Percentiles rank a stretch among this genome's conserved stretches.
Evolutionary conservation across 2,888 invertebrate genomes (phyloP).

Genomic region (Selenia dentaria): DNA sequence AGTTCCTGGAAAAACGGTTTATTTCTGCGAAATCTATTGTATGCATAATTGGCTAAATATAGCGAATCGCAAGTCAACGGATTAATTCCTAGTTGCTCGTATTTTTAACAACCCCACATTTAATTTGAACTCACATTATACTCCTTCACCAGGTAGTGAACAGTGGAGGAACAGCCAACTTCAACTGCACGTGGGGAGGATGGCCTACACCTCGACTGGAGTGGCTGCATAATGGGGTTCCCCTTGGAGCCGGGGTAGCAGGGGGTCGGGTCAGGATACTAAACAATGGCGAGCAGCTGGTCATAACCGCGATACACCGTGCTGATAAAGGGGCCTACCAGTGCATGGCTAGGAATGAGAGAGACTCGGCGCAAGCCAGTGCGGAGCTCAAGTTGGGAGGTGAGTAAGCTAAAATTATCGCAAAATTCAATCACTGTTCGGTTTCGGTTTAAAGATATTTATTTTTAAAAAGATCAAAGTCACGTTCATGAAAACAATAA

Average conservation of each 20-base stretch:
- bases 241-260: constrained; percentile 78
- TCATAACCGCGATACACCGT: constrained; percentile 85
- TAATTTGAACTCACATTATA: no score
- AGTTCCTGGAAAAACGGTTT: no score
- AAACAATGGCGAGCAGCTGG: constrained; percentile 65
- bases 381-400: constrained; percentile 92
- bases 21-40: no score
- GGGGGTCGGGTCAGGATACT: constrained; percentile 66
- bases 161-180: constrained; percentile 91
- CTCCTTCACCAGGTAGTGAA: constrained; percentile 87
- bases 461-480: no score
- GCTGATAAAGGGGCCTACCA: constrained; percentile 95
- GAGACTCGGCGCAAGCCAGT: constrained; percentile 92
- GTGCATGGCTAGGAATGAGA: constrained; percentile 92
- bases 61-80: no score
- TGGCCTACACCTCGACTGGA: constrained; percentile 89
- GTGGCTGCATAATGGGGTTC: constrained; percentile 90
- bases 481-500: no score
- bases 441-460: no score
- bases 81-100: no score
- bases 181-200: constrained; percentile 94
- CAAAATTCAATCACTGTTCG: no score
- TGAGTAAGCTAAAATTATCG: constrained; percentile 46
- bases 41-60: no score
- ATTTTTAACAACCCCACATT: no score